Evolutionary conservation across 2,113 vertebrate genomes (phyloP).

Genomic region (Kryptolebias marmoratus): DNA sequence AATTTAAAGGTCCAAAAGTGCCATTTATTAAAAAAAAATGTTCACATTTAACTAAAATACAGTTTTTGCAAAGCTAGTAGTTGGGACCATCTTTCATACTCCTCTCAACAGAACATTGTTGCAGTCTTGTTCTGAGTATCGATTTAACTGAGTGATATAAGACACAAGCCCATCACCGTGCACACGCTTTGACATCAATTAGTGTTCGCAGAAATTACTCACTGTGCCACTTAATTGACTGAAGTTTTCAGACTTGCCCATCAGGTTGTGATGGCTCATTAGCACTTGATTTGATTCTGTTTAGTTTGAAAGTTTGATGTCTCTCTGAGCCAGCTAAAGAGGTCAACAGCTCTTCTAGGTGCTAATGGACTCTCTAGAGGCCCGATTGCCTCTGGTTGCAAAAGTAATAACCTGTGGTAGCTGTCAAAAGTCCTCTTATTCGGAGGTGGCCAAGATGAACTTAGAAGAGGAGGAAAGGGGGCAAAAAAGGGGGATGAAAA

Average conservation of each 20-base stretch:
- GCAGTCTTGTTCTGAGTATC: constrained; percentile 14
- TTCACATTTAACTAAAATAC: not conserved
- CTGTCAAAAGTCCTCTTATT: constrained; percentile 62
- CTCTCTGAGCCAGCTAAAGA: constrained; percentile 31
- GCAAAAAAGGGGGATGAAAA: constrained; percentile 5
- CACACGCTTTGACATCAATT: constrained; percentile 35
- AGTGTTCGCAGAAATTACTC: constrained; percentile 26
- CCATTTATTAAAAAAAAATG: too few relatives aligned
- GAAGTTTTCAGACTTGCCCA: constrained; percentile 25
- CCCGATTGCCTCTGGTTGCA: constrained; percentile 52
- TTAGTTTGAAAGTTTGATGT: constrained; percentile 44
- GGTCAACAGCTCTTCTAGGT: constrained; percentile 54
- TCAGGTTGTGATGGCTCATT: constrained; percentile 45
- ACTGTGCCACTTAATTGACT: constrained; percentile 37
- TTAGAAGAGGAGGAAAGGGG: constrained; percentile 28
- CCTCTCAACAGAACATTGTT: not conserved
- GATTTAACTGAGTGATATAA: constrained; percentile 41
- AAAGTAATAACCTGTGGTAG: constrained; percentile 72
- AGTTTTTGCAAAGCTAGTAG: not conserved
- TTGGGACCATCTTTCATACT: too few relatives aligned
- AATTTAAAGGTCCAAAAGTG: not conserved
- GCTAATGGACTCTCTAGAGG: constrained; percentile 68
- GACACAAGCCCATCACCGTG: constrained; percentile 1
- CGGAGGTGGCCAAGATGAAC: constrained; percentile 40
- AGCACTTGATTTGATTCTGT: constrained; percentile 21